Evolutionary conservation across 2,888 invertebrate genomes (phyloP).

Genomic region (Xanthia icteritia): DNA sequence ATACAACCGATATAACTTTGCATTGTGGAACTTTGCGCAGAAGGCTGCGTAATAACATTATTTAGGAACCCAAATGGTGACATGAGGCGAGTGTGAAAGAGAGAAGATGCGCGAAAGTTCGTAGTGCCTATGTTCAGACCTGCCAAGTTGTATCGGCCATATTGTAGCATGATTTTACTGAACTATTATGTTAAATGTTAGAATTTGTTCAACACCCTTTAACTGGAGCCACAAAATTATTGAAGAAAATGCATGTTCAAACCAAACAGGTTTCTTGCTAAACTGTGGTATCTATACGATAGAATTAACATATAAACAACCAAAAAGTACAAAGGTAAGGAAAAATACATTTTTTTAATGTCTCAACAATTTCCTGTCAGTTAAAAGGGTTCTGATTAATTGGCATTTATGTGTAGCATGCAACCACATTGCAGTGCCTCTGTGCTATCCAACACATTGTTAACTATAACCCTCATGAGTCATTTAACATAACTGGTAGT

Average conservation of each 20-base stretch:
- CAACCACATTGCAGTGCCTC: slow-evolving; percentile 65
- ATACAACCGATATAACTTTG: too few species aligned
- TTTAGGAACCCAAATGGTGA: too few species aligned
- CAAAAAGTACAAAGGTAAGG: neutral
- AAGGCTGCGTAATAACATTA: too few species aligned
- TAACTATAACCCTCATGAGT: slow-evolving; percentile 67
- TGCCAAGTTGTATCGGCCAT: too few species aligned
- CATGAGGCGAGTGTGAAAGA: too few species aligned
- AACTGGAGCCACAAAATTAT: slow-evolving; percentile 35
- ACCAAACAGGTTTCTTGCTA: neutral
- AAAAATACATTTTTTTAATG: neutral
- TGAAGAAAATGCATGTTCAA: slow-evolving; percentile 15
- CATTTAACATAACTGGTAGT: slow-evolving; percentile 31
- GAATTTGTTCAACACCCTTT: slow-evolving; percentile 37
- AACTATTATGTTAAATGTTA: slow-evolving; percentile 51
- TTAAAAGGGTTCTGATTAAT: slow-evolving; percentile 39
- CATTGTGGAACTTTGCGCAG: too few species aligned
- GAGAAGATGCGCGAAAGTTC: too few species aligned
- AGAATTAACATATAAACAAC: neutral
- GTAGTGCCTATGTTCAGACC: too few species aligned
- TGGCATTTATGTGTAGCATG: slow-evolving; percentile 62
- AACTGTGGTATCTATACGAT: neutral
- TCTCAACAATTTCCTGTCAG: slow-evolving; percentile 7
- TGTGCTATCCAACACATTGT: slow-evolving; percentile 81
- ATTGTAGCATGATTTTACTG: slow-evolving; percentile 56